These are phyloP conservation scores for Aphelinus atriplicis DNA, from an alignment of 1,140 invertebrate species.

Conservation along the genomic window DNA sequence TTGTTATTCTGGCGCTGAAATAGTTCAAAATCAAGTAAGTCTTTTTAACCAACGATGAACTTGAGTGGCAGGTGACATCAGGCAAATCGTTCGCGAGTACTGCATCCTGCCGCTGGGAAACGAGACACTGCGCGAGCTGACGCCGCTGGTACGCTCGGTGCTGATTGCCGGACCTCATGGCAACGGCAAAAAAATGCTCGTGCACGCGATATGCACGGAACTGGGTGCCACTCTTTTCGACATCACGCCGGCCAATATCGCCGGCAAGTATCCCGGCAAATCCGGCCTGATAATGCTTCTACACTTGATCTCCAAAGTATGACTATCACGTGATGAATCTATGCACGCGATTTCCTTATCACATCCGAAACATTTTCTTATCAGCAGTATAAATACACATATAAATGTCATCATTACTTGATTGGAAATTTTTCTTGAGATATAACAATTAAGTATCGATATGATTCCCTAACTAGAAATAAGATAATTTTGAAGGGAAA, in stretches of 20 bases:
- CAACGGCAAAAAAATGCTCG: constrained; percentile 88
- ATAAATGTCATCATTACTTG: too few species aligned
- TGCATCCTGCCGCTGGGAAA: constrained; percentile 90
- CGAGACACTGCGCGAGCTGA: constrained; percentile 78
- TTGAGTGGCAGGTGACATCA: constrained; percentile 78
- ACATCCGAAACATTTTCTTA: too few species aligned
- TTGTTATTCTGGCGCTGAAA: too few species aligned
- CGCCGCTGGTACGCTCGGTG: constrained; percentile 86
- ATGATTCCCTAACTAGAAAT: neutral
- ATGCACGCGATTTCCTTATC: too few species aligned
- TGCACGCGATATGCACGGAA: constrained; percentile 90
- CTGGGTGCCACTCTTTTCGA: constrained; percentile 91
- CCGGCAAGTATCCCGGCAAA: constrained; percentile 93
- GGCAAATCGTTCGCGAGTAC: constrained; percentile 87
- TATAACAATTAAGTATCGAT: neutral
- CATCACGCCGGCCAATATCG: constrained; percentile 88
- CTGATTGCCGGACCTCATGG: constrained; percentile 83
- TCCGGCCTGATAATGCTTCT: constrained; percentile 93
- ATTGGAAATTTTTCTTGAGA: neutral
- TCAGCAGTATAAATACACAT: too few species aligned
- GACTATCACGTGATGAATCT: neutral
- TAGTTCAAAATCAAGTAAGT: too few species aligned
- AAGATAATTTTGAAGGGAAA: neutral
- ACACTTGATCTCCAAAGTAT: constrained; percentile 74
- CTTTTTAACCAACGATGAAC: too few species aligned